Evolutionary conservation across 2,113 vertebrate species (phyloP), one percentile per base, ranked within the genome.

Genomic region (Anhinga rufa): DNA sequence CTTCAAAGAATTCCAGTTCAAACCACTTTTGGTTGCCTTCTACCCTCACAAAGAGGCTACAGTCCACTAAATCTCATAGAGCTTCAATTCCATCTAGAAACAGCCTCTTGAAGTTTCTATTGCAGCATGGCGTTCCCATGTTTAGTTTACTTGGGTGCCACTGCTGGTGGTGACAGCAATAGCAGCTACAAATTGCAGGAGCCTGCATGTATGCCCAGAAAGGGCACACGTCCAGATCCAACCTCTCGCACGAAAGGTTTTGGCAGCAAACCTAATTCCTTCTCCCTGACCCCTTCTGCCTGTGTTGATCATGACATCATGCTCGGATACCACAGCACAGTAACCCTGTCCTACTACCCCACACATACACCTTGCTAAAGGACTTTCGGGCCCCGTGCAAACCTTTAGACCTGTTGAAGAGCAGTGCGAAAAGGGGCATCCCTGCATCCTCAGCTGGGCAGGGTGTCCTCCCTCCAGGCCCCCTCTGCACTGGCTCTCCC

Each of bases 111-210:
- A 66, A 62, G 68, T 54, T 90, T 87, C 87, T 64, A 9, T 12
- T 57, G 84, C 55, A 81, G 71, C 58, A 66, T 28, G 34, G 54
- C 20, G 9, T n/a, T 85, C 84, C 81, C 34, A 49, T 74, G 69
- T 94, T 69, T 52, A 61, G 58, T 85, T 96, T 94, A 54, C 71
- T 77, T 80, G 62, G 78, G 94, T 92, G 94, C 85, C 96, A 86
- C 94, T 96, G 18, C 87, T 82, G 92, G 82, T 58, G 90, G 92
- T n/a, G 70, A 94, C 92, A 94, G 87, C 84, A 94, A 86, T 3
- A 88, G 86, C 82, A 94, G 86, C 83, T 84, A 77, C 74, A 40
- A 87, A 80, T 24, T 58, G 84, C 82, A 95, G 81, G 75, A 90
- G 91, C 66, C 87, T 77, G 78, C 49, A 26, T 1, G 34, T 40